Evolutionary conservation across 2,113 vertebrate genomes (phyloP).

Genomic region (Romanogobio albipinnatus): DNA sequence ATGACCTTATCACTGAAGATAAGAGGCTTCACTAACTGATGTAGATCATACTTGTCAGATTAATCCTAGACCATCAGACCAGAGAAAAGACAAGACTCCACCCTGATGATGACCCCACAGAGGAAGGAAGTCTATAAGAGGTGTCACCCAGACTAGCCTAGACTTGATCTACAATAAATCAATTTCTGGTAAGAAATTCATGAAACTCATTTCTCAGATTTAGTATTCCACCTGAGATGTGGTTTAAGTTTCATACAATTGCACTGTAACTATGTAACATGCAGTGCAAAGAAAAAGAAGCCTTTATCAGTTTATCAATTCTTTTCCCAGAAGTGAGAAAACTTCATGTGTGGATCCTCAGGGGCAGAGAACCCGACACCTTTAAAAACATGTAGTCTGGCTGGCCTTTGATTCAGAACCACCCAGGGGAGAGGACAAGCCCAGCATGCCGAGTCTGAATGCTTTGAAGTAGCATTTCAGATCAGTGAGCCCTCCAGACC

Average conservation of each 20-base stretch:
- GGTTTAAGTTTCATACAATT: neutral
- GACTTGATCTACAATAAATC: slow-evolving; percentile 11
- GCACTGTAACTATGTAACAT: neutral
- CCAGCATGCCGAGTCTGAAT: slow-evolving; percentile 43
- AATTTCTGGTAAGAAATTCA: neutral
- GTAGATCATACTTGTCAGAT: slow-evolving; percentile 34
- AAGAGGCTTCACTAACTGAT: slow-evolving; percentile 17
- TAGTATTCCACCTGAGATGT: neutral
- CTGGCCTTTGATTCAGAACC: slow-evolving; percentile 16
- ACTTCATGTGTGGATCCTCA: neutral
- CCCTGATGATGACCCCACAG: slow-evolving; percentile 57
- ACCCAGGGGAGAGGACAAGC: slow-evolving; percentile 22
- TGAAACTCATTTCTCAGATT: neutral
- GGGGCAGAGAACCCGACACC: slow-evolving; percentile 18
- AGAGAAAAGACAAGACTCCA: slow-evolving; percentile 52
- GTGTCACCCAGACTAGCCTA: slow-evolving; percentile 1
- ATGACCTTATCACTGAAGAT: slow-evolving; percentile 14
- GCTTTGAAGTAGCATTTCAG: slow-evolving; percentile 23
- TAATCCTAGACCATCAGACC: slow-evolving; percentile 22
- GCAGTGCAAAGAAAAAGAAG: neutral
- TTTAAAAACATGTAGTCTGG: slow-evolving; percentile 8
- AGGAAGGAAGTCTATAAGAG: slow-evolving; percentile 39
- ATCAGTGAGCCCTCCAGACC: slow-evolving; percentile 25
- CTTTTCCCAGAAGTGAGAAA: neutral
- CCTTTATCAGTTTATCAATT: neutral